phyloP scores from a whole-genome alignment of 2,797 vertebrate species.

The Rhynchonycteris naso region DNA sequence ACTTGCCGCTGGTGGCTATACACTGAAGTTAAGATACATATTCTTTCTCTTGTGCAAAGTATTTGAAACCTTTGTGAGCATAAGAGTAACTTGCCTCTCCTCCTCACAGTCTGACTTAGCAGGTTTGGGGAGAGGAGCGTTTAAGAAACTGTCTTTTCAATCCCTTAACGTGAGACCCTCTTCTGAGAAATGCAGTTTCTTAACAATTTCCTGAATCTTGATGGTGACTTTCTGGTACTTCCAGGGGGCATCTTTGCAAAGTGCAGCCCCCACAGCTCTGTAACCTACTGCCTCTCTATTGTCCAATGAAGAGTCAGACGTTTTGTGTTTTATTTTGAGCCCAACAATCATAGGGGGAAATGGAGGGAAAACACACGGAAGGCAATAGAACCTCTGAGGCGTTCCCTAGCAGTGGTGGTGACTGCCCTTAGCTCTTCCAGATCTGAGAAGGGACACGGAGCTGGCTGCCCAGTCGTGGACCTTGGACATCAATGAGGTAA shows the following conservation, averaged over 20 bases:
- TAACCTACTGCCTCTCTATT: neutral
- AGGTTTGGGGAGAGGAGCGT: neutral
- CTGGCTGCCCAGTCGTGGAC: neutral
- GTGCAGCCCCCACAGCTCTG: no score
- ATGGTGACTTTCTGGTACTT: neutral
- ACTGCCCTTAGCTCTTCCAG: neutral
- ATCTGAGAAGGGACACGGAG: neutral
- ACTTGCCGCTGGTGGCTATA: neutral
- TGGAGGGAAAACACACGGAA: neutral
- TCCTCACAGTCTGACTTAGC: neutral
- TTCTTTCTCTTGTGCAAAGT: neutral
- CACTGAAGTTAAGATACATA: neutral
- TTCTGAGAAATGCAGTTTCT: neutral
- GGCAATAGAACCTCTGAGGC: neutral
- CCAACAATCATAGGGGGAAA: neutral
- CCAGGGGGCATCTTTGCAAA: neutral
- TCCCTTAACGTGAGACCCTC: neutral
- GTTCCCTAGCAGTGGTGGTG: no score
- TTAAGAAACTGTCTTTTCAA: neutral
- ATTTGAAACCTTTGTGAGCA: neutral
- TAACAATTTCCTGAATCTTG: neutral
- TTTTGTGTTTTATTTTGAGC: neutral
- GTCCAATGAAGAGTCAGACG: neutral
- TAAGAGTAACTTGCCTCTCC: neutral
- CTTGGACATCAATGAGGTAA: neutral